Conservation (phyloP, 2,888 invertebrate species). For the Luperina testacea region DNA sequence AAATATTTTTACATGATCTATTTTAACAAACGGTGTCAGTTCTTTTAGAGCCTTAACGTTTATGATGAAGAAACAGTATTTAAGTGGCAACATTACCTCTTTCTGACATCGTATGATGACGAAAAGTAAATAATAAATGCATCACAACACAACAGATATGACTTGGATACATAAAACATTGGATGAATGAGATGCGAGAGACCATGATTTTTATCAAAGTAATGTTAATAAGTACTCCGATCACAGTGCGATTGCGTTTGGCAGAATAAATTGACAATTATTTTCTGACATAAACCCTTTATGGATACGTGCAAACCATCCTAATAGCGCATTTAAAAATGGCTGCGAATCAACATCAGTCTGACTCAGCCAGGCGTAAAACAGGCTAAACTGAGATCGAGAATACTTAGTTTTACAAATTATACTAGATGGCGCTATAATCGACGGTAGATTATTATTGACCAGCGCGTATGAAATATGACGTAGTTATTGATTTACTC, state of each 20-base stretch:
- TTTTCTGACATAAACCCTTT: neutral
- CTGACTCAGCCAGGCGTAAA: no score
- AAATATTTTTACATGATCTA: neutral
- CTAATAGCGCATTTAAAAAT: neutral
- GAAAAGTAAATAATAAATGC: neutral
- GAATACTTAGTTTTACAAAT: neutral
- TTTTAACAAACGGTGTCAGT: neutral
- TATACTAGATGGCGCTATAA: slow-evolving; percentile 34
- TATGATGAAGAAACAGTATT: neutral
- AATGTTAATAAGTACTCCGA: neutral
- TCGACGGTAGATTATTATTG: neutral
- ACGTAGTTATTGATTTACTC: neutral
- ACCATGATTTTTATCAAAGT: slow-evolving; percentile 6
- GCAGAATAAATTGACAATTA: neutral
- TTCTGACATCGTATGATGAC: neutral
- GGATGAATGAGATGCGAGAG: neutral
- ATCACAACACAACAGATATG: neutral
- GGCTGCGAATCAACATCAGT: neutral
- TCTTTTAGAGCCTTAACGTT: neutral
- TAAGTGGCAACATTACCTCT: no score
- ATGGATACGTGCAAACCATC: neutral
- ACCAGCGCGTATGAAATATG: neutral
- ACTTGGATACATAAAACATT: slow-evolving; percentile 5
- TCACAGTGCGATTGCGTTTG: no score
- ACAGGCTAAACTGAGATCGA: neutral